These are phyloP conservation scores for Eledona agricola DNA, from an alignment of 2,888 invertebrate species.

Conservation along the genomic window DNA sequence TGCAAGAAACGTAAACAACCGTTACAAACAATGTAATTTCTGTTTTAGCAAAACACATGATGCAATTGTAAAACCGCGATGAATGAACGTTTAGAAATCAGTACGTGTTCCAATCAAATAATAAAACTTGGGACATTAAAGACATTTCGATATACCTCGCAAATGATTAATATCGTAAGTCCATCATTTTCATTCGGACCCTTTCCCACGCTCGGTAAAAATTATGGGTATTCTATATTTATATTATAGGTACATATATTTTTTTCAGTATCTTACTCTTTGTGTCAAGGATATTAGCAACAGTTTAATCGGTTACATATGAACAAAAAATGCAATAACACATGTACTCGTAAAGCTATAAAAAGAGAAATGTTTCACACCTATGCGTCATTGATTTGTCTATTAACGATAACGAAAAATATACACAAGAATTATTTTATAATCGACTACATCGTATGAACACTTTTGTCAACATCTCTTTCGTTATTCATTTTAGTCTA, in stretches of 20 bases:
- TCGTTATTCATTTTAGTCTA: too few relatives aligned
- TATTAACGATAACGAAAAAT: conserved; percentile 1
- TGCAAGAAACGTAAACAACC: not conserved
- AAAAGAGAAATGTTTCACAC: too few relatives aligned
- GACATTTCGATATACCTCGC: conserved; percentile 8
- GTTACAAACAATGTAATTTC: conserved; percentile 3
- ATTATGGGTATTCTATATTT: too few relatives aligned
- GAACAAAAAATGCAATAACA: conserved; percentile 3
- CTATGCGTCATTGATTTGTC: too few relatives aligned
- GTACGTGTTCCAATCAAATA: conserved; percentile 3
- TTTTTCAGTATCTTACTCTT: conserved; percentile 19
- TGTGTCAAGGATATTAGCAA: conserved; percentile 23
- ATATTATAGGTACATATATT: too few relatives aligned
- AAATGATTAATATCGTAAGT: conserved; percentile 17
- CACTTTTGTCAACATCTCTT: too few relatives aligned
- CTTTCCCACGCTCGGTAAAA: conserved; percentile 13
- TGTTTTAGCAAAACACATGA: conserved; percentile 1
- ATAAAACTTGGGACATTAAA: conserved; percentile 8
- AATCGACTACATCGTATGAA: too few relatives aligned
- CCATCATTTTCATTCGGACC: conserved; percentile 26
- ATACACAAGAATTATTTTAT: not conserved
- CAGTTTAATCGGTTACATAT: conserved; percentile 5
- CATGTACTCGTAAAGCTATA: too few relatives aligned
- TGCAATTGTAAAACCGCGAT: conserved; percentile 6
- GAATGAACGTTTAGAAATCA: conserved; percentile 2